Evolutionary conservation across 2,888 invertebrate species (phyloP).

Genomic region (Andrena bicolor): DNA sequence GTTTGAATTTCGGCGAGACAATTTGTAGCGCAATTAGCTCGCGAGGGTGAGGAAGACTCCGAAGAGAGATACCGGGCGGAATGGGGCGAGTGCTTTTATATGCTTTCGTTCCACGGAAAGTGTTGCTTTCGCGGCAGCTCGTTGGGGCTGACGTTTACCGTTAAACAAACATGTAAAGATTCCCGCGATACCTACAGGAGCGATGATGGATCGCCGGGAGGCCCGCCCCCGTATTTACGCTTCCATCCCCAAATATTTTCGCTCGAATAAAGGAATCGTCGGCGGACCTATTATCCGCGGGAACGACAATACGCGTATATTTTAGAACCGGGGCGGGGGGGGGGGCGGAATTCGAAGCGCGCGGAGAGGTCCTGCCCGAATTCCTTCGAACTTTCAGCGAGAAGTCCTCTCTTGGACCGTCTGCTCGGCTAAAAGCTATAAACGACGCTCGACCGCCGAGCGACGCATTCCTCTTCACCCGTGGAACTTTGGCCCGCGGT

Average conservation of each 20-base stretch:
- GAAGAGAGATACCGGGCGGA: background rate
- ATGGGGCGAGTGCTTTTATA: slow-evolving; percentile 41
- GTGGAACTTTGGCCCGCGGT: background rate
- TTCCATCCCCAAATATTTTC: slow-evolving; percentile 45
- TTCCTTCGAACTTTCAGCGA: slow-evolving; percentile 37
- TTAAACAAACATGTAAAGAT: slow-evolving; percentile 64
- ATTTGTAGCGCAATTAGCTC: slow-evolving; percentile 32
- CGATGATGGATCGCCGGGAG: slow-evolving; percentile 52
- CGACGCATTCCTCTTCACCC: slow-evolving; percentile 38
- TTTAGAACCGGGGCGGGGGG: slow-evolving; percentile 11
- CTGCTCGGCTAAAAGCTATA: slow-evolving; percentile 32
- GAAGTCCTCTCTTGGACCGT: slow-evolving; percentile 2
- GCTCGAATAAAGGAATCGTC: slow-evolving; percentile 31
- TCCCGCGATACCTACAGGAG: slow-evolving; percentile 47
- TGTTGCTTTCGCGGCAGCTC: slow-evolving; percentile 59
- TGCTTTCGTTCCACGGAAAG: slow-evolving; percentile 65
- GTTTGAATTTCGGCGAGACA: background rate
- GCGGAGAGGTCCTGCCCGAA: slow-evolving; percentile 34
- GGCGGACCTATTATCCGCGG: slow-evolving; percentile 13
- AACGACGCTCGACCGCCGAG: slow-evolving; percentile 8
- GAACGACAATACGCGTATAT: slow-evolving; percentile 23
- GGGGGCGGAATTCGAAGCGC: slow-evolving; percentile 30
- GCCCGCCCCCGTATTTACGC: slow-evolving; percentile 24
- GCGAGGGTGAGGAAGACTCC: background rate
- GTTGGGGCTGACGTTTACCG: slow-evolving; percentile 58